Conservation (phyloP, 2,113 vertebrate genomes). For the Oreochromis tanganicae region DNA sequence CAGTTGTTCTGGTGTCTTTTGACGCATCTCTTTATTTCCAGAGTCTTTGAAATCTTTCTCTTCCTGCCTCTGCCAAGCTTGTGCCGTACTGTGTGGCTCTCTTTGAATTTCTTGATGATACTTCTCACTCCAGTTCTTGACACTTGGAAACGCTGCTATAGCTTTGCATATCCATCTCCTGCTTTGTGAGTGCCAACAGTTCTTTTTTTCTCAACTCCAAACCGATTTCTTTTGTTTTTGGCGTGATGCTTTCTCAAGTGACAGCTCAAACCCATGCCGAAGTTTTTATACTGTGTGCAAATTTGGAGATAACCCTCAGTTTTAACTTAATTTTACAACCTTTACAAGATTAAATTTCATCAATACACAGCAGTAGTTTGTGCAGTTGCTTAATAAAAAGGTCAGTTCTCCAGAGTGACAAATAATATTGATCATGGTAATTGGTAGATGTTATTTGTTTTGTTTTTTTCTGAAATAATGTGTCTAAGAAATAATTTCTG, state of each 20-base stretch:
- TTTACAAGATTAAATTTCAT: neutral
- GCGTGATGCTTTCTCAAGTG: neutral
- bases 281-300: neutral
- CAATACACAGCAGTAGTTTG: neutral
- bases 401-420: neutral
- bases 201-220: neutral
- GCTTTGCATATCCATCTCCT: neutral
- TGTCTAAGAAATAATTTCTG: neutral
- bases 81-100: neutral
- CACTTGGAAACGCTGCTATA: neutral
- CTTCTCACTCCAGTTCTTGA: neutral
- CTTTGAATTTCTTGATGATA: neutral
- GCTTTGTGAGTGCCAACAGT: neutral
- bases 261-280: neutral
- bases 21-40: neutral
- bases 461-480: neutral
- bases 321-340: neutral
- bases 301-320: neutral
- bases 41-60: neutral
- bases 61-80: neutral
- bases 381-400: neutral
- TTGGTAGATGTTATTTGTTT: neutral
- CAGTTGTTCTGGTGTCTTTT: neutral
- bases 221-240: neutral
- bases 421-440: neutral